These are phyloP conservation scores for Ctenicera cuprea DNA, from an alignment of 2,888 invertebrate species.

Conservation along the genomic window DNA sequence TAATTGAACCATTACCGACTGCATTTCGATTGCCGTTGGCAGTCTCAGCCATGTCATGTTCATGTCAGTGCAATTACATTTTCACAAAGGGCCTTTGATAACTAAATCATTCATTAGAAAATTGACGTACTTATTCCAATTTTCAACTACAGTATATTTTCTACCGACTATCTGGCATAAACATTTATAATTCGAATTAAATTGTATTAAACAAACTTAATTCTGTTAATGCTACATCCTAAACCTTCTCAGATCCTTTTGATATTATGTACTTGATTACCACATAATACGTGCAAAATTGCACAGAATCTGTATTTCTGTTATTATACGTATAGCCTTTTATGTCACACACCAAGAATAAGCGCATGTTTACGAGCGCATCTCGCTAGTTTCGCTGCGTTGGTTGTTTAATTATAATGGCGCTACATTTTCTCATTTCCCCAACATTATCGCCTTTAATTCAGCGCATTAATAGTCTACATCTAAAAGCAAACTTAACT, in stretches of 20 bases:
- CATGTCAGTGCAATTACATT: conserved; percentile 38
- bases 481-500: conserved; percentile 30
- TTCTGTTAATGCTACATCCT: not conserved
- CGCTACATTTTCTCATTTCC: conserved; percentile 53
- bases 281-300: conserved; percentile 17
- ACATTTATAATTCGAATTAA: not conserved
- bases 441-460: conserved; percentile 40
- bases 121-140: conserved; percentile 8
- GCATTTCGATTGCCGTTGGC: conserved; percentile 34
- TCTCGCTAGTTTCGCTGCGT: conserved; percentile 54
- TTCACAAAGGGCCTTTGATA: conserved; percentile 32
- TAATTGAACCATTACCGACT: conserved; percentile 32
- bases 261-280: conserved; percentile 2
- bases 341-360: conserved; percentile 36
- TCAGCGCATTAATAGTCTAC: conserved; percentile 35
- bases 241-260: not conserved
- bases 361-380: conserved; percentile 56
- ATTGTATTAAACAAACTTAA: not conserved
- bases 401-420: conserved; percentile 55
- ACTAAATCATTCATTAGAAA: conserved; percentile 37
- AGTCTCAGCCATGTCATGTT: conserved; percentile 37
- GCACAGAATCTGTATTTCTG: conserved; percentile 26
- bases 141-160: conserved; percentile 1
- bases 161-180: not conserved
- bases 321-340: conserved; percentile 27